phyloP scores from a whole-genome alignment of 2,797 vertebrate genomes.

The Acipenser ruthenus region DNA sequence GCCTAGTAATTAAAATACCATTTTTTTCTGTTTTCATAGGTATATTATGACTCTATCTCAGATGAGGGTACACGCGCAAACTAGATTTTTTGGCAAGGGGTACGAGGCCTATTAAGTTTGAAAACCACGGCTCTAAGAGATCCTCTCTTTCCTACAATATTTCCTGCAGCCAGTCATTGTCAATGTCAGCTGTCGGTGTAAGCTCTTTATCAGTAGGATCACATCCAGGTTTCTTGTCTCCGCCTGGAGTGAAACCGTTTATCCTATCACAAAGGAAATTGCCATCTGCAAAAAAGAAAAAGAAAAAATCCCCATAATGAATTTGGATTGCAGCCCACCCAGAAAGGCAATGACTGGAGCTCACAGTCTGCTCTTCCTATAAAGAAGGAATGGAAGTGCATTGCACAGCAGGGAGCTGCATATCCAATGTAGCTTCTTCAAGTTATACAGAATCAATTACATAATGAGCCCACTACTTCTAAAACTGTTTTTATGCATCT shows the following conservation, averaged over 20 bases:
- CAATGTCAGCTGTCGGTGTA: neutral
- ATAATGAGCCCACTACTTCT: no score
- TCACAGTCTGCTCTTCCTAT: conserved; percentile 9
- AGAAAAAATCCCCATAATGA: conserved; percentile 4
- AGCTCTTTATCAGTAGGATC: conserved; percentile 3
- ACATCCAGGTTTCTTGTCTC: conserved; percentile 7
- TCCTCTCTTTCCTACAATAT: no score
- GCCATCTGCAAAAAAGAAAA: conserved; percentile 5
- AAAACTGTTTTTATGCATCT: no score
- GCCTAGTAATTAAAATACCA: no score
- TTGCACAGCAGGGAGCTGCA: conserved; percentile 1
- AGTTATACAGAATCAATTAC: conserved; percentile 7
- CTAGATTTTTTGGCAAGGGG: no score
- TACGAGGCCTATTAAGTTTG: no score
- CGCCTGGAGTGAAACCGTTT: conserved; percentile 13
- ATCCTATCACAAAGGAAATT: conserved; percentile 4
- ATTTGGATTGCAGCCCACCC: neutral
- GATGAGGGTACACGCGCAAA: no score
- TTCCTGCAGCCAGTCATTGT: no score
- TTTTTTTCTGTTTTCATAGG: no score
- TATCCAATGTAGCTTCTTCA: conserved; percentile 9
- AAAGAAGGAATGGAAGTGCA: neutral
- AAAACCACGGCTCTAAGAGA: no score
- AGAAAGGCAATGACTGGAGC: conserved; percentile 6
- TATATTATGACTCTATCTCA: no score